Percentiles rank a stretch among this genome's conserved stretches.
Evolutionary conservation across 1,140 invertebrate species (phyloP).

Genomic region (Drosophila kepulauana): DNA sequence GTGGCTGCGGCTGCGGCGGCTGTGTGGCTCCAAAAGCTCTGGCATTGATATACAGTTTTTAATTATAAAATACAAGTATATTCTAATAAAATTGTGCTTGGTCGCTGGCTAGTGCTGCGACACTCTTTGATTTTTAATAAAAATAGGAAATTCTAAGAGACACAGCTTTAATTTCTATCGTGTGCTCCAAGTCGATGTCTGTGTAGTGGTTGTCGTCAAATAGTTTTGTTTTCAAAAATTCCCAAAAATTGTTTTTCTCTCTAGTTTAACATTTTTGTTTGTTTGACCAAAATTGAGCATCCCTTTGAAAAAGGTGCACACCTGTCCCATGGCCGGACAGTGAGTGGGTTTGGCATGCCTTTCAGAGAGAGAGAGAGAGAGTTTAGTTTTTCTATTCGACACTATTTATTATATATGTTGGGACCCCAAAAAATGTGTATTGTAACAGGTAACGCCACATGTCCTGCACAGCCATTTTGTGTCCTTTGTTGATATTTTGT

Average conservation of each 20-base stretch:
- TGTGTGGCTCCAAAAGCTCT: constrained; percentile 48
- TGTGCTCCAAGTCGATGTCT: not conserved
- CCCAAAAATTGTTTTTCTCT: constrained; percentile 42
- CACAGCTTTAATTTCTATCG: not conserved
- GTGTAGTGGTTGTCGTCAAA: not conserved
- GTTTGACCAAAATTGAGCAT: constrained; percentile 26
- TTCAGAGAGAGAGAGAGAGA: not conserved
- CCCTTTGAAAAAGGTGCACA: constrained; percentile 29
- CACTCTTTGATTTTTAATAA: not conserved
- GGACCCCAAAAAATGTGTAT: constrained; percentile 24
- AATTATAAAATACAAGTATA: constrained; percentile 69
- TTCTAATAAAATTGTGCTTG: constrained; percentile 71
- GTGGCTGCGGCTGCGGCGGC: constrained; percentile 55
- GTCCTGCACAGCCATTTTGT: constrained; percentile 26
- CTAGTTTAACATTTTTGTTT: constrained; percentile 42
- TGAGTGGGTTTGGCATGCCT: constrained; percentile 5
- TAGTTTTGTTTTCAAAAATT: constrained; percentile 16
- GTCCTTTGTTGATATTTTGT: constrained; percentile 42
- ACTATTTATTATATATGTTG: constrained; percentile 18
- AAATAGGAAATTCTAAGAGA: not conserved
- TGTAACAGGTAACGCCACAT: constrained; percentile 1
- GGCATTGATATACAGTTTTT: constrained; percentile 76
- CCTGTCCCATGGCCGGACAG: constrained; percentile 41
- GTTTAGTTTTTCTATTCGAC: constrained; percentile 12
- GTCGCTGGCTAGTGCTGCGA: constrained; percentile 42